Percentiles rank a stretch among this genome's conserved stretches.
phyloP scores from a whole-genome alignment of 2,113 vertebrate genomes.

The Thermophis baileyi region DNA sequence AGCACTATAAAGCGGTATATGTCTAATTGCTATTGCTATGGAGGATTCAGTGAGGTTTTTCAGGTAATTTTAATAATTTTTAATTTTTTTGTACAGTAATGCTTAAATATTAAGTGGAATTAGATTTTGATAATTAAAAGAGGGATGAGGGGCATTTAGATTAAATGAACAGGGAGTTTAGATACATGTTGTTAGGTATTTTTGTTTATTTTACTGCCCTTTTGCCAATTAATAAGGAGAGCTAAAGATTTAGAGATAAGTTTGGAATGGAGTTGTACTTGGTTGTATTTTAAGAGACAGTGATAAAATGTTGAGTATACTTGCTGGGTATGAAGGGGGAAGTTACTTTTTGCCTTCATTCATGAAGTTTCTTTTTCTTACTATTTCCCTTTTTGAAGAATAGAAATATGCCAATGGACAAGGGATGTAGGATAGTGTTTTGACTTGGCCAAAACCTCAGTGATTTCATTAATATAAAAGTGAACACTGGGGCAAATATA shows the following conservation, averaged over 20 bases:
- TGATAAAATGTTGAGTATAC: neutral
- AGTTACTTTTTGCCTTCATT: neutral
- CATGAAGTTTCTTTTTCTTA: neutral
- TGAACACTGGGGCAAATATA: neutral
- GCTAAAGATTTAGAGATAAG: neutral
- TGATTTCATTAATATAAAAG: neutral
- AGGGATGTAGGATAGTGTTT: neutral
- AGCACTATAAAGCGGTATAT: too few relatives aligned
- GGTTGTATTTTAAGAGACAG: neutral
- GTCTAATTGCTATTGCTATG: too few relatives aligned
- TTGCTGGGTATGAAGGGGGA: neutral
- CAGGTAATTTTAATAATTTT: neutral
- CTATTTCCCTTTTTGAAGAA: neutral
- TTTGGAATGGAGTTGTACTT: neutral
- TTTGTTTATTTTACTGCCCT: neutral
- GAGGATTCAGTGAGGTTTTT: neutral
- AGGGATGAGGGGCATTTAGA: neutral
- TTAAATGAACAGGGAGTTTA: neutral
- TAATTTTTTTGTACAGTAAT: neutral
- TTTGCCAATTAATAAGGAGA: neutral
- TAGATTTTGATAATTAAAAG: neutral
- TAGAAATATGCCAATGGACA: neutral
- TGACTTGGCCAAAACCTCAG: neutral
- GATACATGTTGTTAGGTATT: neutral
- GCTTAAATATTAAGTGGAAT: neutral